A percentile compares a stretch with the other conserved stretches of the same genome.
phyloP scores from a whole-genome alignment of 2,113 vertebrate species.

The Apaloderma vittatum region DNA sequence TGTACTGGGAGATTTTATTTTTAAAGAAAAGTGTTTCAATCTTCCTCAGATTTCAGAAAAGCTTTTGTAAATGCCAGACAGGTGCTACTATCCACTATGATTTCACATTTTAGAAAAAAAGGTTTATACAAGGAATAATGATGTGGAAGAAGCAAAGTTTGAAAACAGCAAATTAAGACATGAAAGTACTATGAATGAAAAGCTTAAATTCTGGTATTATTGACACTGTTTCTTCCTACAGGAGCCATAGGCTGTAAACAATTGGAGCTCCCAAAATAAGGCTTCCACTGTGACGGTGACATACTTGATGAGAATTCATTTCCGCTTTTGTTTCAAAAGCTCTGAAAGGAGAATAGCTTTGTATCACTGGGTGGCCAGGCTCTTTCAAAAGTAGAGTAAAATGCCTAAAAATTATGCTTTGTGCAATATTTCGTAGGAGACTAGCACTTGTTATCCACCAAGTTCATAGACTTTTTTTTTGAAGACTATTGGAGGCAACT shows the following conservation, averaged over 20 bases:
- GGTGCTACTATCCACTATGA: background rate
- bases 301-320: background rate
- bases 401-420: background rate
- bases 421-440: background rate
- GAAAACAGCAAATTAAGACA: background rate
- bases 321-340: background rate
- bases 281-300: background rate
- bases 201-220: background rate
- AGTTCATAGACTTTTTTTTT: background rate
- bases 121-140: background rate
- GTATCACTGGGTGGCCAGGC: background rate
- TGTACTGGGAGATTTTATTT: background rate
- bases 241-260: background rate
- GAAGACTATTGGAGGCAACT: background rate
- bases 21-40: background rate
- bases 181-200: background rate
- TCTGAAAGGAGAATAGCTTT: background rate
- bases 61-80: background rate
- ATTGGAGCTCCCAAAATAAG: background rate
- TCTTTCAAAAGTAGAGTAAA: background rate
- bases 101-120: background rate
- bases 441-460: background rate
- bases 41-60: background rate
- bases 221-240: background rate
- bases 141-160: background rate